A percentile compares a stretch with the other conserved stretches of the same genome.
Conservation (phyloP, 2,888 invertebrate genomes). For the Drepanosiphum platanoidis region DNA sequence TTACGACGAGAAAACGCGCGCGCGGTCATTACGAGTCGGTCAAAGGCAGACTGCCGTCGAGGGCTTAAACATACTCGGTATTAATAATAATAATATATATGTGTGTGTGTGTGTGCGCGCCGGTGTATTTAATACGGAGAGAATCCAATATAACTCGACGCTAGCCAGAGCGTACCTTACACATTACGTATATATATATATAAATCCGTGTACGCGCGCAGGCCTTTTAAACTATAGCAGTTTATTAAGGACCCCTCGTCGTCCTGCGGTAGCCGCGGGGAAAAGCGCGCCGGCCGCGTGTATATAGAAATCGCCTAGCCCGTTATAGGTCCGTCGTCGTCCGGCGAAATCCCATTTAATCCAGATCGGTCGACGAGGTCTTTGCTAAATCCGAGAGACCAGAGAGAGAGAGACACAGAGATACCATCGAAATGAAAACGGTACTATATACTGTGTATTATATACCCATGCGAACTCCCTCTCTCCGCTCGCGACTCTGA, state of each 20-base stretch:
- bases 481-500: not conserved
- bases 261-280: not conserved
- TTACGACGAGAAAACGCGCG: too few species aligned
- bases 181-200: not conserved
- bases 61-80: not conserved
- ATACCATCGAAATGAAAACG: constrained; percentile 27
- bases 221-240: not conserved
- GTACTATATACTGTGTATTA: not conserved
- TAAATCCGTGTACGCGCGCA: not conserved
- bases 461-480: not conserved
- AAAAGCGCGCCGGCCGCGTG: not conserved
- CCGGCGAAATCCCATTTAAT: constrained; percentile 48
- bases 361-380: not conserved
- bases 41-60: not conserved
- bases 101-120: not conserved
- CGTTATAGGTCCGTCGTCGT: not conserved
- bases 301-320: not conserved
- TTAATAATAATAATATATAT: too few species aligned
- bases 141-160: not conserved
- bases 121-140: not conserved
- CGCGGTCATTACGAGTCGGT: not conserved
- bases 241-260: not conserved
- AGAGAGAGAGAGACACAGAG: not conserved
- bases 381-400: not conserved
- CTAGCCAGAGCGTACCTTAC: not conserved